A percentile compares a stretch with the other conserved stretches of the same genome.
These are phyloP conservation scores for Ornithoptera alexandrae DNA, from an alignment of 2,888 invertebrate genomes.

Conservation along the genomic window DNA sequence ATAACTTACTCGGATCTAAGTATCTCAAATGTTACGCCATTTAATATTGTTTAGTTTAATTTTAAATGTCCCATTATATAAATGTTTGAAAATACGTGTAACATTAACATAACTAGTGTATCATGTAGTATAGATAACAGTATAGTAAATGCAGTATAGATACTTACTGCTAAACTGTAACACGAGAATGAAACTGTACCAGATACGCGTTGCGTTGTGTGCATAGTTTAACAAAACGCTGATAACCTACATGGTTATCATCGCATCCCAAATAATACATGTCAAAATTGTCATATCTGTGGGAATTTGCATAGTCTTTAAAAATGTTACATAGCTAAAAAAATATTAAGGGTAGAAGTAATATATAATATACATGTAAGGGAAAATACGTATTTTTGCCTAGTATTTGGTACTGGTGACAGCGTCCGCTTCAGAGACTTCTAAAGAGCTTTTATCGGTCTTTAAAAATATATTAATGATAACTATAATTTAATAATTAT, in stretches of 20 bases:
- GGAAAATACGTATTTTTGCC: too few species aligned
- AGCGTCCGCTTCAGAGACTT: background rate
- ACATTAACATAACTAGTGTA: background rate
- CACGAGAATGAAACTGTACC: constrained; percentile 22
- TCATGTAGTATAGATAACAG: background rate
- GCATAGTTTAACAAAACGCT: constrained; percentile 41
- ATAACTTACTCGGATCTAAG: too few species aligned
- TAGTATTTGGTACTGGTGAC: too few species aligned
- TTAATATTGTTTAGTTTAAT: too few species aligned
- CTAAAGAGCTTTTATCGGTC: background rate
- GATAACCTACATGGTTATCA: constrained; percentile 70
- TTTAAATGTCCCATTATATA: background rate
- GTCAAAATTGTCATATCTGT: constrained; percentile 55
- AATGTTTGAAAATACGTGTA: too few species aligned
- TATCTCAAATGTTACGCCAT: too few species aligned
- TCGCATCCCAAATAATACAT: constrained; percentile 51
- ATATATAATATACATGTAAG: too few species aligned
- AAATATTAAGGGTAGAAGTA: background rate
- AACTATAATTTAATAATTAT: too few species aligned
- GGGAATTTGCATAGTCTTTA: constrained; percentile 60
- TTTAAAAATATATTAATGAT: too few species aligned
- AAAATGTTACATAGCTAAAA: constrained; percentile 33
- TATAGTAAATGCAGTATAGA: too few species aligned
- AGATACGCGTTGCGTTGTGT: constrained; percentile 37
- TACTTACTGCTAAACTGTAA: constrained; percentile 15